Base-by-base conservation (phyloP, 2,888 invertebrate genomes). In the Diabrotica balteata region DNA sequence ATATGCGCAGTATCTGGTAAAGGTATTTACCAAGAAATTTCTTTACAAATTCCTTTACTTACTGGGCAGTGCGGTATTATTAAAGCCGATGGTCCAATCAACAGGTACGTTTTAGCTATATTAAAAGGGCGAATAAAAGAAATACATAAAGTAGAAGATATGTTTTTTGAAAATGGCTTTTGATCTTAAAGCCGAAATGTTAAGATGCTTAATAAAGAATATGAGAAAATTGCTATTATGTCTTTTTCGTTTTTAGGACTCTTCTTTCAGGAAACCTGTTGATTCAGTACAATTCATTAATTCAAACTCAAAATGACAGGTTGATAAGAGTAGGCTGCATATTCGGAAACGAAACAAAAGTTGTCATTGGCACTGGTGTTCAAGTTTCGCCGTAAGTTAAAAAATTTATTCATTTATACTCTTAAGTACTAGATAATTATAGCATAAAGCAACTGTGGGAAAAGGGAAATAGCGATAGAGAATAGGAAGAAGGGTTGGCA, bases 301-400 rank as follows among this genome's bases (percentile, higher is more conserved):
- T 95, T 68, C 94, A 95, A 83, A 91, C 93, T 11, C 90, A 93
- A 68, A 93, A 93, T 0, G 95, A 95, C 84, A 88, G 94, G 67
- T 89, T 93, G 76, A 90, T 94, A 66, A 90, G 91, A 76, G 90
- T 93, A 7, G 93, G 93, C 0, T 94, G 94, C 78, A 89, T 92
- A n/a, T 87, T 91, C 73, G 86, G 86, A 52, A 84, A 84, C 51
- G 79, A 82, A 60, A 80, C 85, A 11, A 85, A 84, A 78, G 86
- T 88, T 70, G 82, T 89, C 50, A 84, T 88, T 6, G 87, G 87
- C 51, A 87, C 89, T n/a, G 86, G 88, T 46, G 84, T 88, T 69
- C 86, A 85, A 67, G 88, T 89, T 69, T 80, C 87, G 54, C 85
- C 86, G 88, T 88, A 80, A 82, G 84, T 80, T 32, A 32, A 2